Evolutionary conservation across 2,888 invertebrate species (phyloP).

Genomic region (Ashinkailepas kermadecensis): DNA sequence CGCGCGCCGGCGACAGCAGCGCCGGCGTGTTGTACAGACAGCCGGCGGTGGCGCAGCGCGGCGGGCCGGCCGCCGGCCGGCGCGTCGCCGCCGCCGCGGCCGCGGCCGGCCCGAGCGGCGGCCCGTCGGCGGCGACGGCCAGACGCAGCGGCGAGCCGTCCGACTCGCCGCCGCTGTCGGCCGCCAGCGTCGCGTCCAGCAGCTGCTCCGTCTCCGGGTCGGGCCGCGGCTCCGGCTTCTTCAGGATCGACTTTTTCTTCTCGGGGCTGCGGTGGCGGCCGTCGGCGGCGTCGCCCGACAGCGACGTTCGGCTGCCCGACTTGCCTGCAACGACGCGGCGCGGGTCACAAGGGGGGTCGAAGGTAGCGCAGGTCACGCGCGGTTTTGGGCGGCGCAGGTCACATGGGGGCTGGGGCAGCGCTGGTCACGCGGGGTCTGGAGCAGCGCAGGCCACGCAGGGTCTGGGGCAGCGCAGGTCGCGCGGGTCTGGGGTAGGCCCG

Average conservation of each 20-base stretch:
- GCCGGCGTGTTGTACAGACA: slow-evolving; percentile 21
- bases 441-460: no score
- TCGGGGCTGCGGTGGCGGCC: slow-evolving; percentile 32
- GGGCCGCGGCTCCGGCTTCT: slow-evolving; percentile 31
- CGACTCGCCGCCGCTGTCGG: slow-evolving; percentile 24
- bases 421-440: no score
- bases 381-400: no score
- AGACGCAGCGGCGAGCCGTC: neutral
- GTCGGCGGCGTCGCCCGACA: slow-evolving; percentile 31
- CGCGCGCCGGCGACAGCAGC: slow-evolving; percentile 18
- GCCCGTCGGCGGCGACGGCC: neutral
- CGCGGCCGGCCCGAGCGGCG: neutral
- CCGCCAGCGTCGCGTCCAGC: slow-evolving; percentile 27
- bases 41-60: slow-evolving; percentile 23
- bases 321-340: slow-evolving; percentile 29
- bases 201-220: slow-evolving; percentile 34
- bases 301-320: slow-evolving; percentile 32
- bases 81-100: neutral
- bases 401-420: no score
- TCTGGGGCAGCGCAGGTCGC: no score
- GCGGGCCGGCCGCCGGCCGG: slow-evolving; percentile 11
- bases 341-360: no score
- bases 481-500: no score
- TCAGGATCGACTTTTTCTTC: slow-evolving; percentile 33
- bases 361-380: no score